phyloP scores from a whole-genome alignment of 2,888 invertebrate genomes.

The Himalopsyche japonica region DNA sequence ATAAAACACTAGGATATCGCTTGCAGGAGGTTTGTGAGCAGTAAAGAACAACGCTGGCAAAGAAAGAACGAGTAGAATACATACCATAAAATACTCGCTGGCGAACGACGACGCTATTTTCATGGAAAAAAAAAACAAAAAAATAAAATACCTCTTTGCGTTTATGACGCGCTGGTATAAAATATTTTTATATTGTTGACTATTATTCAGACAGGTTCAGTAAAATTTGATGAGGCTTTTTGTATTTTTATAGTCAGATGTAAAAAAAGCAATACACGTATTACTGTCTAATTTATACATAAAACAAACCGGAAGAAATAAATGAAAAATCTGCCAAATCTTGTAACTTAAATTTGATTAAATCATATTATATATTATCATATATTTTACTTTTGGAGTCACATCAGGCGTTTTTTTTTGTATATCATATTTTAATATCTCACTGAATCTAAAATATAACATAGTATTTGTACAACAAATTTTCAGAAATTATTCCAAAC shows the following conservation, averaged over 20 bases:
- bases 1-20: constrained; percentile 26
- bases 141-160: background rate
- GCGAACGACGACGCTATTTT: background rate
- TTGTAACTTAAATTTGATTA: too few species aligned
- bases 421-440: too few species aligned
- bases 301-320: too few species aligned
- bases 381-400: too few species aligned
- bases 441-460: too few species aligned
- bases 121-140: background rate
- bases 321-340: too few species aligned
- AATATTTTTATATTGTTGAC: constrained; percentile 22
- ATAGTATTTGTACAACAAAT: too few species aligned
- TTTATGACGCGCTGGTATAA: constrained; percentile 17
- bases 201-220: background rate
- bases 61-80: background rate
- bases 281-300: too few species aligned
- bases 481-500: too few species aligned
- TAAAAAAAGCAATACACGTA: background rate
- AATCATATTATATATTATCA: too few species aligned
- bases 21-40: constrained; percentile 4
- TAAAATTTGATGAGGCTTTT: background rate
- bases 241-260: background rate
- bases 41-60: background rate
- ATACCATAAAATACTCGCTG: constrained; percentile 12
- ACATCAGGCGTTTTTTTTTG: too few species aligned